Evolutionary conservation across 2,113 vertebrate genomes (phyloP), one percentile per base, ranked within the genome.

Genomic region (Laterallus jamaicensis): DNA sequence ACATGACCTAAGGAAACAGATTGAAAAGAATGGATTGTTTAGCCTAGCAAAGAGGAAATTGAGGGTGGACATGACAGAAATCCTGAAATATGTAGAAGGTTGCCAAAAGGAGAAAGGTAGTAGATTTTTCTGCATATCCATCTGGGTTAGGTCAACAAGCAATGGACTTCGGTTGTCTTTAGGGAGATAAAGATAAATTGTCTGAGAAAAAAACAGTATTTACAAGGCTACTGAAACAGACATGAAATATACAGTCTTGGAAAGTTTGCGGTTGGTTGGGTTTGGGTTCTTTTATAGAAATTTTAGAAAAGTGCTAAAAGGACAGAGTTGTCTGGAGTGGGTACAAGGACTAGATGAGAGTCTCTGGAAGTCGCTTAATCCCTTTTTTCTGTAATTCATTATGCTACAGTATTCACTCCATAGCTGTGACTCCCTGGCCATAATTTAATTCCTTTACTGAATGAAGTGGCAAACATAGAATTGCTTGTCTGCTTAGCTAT

Each of bases 111-210:
- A 94, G 88, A 86, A 80, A 69, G 40, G 68, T 88, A 69, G 85
- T 64, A 86, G 79, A 88, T 92, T 77, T 83, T 88, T 67, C n/a
- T 94, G 80, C 94, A 88, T 95, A 86, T 17, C 55, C 28, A 32
- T 88, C 80, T 92, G 56, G 88, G 91, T 96, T 95, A 97, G 64
- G 86, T 94, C 95, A 96, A 94, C 86, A 95, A 93, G 40, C 59
- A 88, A 58, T 21, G 47, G 71, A 62, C 82, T 95, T 88, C 71
- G 40, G 59, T 24, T 88, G 40, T 82, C 94, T 88, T 74, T 74
- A 88, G 60, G 40, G 40, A 90, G 58, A 52, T 67, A 84, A 64
- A 77, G 73, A 49, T 42, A 94, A 92, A 50, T n/a, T 63, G 44
- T 28, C 50, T 88, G 49, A 37, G 26, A 12, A 42, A 83, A 94